These are phyloP conservation scores for Varanus salvator DNA, from an alignment of 2,113 vertebrate genomes.

Conservation along the genomic window DNA sequence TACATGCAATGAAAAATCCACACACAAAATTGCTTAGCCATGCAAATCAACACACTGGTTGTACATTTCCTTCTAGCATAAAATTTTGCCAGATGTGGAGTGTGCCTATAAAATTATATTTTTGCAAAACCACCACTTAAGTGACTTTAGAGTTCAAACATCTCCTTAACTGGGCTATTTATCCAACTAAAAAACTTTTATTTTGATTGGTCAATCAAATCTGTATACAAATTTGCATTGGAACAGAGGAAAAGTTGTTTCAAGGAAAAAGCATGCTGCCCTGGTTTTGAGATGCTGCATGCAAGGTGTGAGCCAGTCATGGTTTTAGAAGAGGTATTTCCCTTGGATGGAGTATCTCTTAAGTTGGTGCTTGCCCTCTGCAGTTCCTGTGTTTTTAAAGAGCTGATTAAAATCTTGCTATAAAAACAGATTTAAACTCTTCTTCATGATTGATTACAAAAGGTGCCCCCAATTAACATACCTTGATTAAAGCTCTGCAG, in stretches of 20 bases:
- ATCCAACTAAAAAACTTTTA: background rate
- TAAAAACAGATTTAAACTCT: background rate
- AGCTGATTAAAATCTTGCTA: background rate
- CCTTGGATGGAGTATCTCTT: background rate
- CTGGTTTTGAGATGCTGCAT: background rate
- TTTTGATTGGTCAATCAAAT: background rate
- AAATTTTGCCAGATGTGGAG: background rate
- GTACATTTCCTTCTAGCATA: background rate
- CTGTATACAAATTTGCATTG: background rate
- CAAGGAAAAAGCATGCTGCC: background rate
- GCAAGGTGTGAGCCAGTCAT: background rate
- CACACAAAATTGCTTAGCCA: background rate
- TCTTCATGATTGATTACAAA: too few species aligned
- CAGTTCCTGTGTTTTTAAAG: slow-evolving; percentile 1
- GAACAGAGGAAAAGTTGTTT: background rate
- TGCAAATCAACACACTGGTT: background rate
- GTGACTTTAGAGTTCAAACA: background rate
- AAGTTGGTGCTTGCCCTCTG: background rate
- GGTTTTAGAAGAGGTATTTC: background rate
- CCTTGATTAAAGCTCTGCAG: background rate
- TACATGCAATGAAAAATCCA: background rate
- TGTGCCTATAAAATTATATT: background rate
- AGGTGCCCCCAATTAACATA: background rate
- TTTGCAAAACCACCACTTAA: background rate
- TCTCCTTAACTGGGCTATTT: background rate